These are phyloP conservation scores for Thymallus thymallus DNA, from an alignment of 2,113 vertebrate genomes.

Conservation along the genomic window DNA sequence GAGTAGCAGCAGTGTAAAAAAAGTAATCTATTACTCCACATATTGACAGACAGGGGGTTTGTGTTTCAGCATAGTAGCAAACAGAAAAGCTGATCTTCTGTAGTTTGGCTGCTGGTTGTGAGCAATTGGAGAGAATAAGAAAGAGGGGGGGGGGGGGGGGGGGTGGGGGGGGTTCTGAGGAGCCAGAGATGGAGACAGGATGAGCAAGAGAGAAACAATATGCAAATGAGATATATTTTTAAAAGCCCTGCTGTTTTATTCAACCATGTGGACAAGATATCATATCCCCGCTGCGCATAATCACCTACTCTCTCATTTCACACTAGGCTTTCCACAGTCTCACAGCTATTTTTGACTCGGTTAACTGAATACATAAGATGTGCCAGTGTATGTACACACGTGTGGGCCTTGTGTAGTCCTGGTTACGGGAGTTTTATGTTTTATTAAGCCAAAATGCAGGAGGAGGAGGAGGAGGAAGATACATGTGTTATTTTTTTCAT, in stretches of 20 bases:
- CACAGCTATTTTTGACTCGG: constrained; percentile 28
- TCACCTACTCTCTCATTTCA: constrained; percentile 61
- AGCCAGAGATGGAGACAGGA: not conserved
- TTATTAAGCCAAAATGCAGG: too few species aligned
- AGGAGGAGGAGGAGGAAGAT: too few species aligned
- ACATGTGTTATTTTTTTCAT: too few species aligned
- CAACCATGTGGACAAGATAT: constrained; percentile 57
- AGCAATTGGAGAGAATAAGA: constrained; percentile 48
- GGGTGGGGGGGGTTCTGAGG: too few species aligned
- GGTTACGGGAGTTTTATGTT: too few species aligned
- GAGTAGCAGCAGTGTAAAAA: too few species aligned
- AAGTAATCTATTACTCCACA: too few species aligned
- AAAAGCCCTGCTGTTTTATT: constrained; percentile 64
- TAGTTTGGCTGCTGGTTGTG: constrained; percentile 24
- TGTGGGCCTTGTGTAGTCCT: not conserved
- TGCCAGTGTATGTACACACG: not conserved
- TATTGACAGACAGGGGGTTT: too few species aligned
- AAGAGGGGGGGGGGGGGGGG: too few species aligned
- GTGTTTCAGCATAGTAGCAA: constrained; percentile 24
- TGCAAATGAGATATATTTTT: constrained; percentile 34
- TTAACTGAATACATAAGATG: constrained; percentile 14
- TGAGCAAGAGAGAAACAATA: not conserved
- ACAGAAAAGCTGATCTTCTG: too few species aligned
- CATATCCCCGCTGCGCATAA: constrained; percentile 53
- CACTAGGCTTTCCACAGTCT: constrained; percentile 46